Conservation (phyloP, 2,797 vertebrate species). For the Myotis planiceps region DNA sequence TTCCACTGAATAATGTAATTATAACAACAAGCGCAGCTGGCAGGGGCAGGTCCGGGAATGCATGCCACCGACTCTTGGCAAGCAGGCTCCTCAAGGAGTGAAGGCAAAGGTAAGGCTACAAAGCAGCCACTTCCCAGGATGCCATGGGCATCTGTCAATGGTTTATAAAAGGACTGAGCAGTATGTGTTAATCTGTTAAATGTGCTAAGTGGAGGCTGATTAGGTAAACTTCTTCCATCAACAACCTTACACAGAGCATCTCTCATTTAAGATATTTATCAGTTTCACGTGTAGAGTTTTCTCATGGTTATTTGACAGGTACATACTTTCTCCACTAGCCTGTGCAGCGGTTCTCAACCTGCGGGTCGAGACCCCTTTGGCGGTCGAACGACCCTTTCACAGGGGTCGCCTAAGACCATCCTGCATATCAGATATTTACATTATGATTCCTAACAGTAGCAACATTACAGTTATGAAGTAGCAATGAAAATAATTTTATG, state of each 20-base stretch:
- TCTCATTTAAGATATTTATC: neutral
- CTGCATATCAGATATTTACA: no score
- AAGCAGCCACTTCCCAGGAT: neutral
- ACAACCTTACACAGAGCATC: neutral
- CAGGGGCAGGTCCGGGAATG: conserved; percentile 69
- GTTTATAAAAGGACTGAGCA: neutral
- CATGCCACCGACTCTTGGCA: conserved; percentile 68
- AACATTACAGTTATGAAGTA: no score
- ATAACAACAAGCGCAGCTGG: conserved; percentile 77
- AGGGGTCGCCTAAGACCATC: no score
- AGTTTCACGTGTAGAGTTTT: neutral
- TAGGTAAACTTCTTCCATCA: neutral
- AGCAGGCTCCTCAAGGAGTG: neutral
- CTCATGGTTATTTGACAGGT: neutral
- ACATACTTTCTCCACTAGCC: neutral
- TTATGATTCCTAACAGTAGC: no score
- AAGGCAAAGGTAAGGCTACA: conserved; percentile 38
- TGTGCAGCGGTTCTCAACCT: neutral
- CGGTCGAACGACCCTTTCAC: no score
- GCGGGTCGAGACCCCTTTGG: no score
- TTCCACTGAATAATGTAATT: conserved; percentile 79
- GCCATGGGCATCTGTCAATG: neutral
- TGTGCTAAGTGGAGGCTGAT: neutral
- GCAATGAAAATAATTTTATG: no score
- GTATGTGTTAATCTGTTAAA: neutral